Evolutionary conservation across 2,113 vertebrate species (phyloP).

Genomic region (Sakesphorus luctuosus): DNA sequence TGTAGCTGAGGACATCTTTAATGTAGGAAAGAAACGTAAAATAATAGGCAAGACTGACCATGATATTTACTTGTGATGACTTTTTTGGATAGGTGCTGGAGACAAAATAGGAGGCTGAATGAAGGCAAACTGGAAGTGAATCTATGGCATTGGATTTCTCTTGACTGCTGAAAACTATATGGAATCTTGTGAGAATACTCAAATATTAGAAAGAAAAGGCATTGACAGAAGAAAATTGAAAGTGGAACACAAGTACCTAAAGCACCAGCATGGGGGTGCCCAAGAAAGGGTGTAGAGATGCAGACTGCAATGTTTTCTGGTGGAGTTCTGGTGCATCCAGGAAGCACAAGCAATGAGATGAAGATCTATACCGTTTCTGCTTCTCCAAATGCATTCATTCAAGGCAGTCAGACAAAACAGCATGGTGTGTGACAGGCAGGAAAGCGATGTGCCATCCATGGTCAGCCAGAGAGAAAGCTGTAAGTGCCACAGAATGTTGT

Average conservation of each 20-base stretch:
- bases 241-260: neutral
- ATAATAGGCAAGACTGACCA: neutral
- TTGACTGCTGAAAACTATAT: neutral
- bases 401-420: neutral
- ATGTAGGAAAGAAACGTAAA: neutral
- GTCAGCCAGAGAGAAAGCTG: neutral
- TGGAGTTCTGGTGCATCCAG: neutral
- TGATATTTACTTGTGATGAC: neutral
- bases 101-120: neutral
- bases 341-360: neutral
- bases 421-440: neutral
- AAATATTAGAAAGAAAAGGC: neutral
- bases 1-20: neutral
- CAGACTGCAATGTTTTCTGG: neutral
- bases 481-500: neutral
- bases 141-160: neutral
- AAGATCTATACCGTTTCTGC: neutral
- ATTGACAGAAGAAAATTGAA: neutral
- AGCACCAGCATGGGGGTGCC: accelerated
- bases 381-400: neutral
- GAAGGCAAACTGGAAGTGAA: neutral
- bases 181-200: neutral
- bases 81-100: neutral
- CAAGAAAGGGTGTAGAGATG: neutral
- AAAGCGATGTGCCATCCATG: neutral